Evolutionary conservation across 1,140 invertebrate genomes (phyloP), one percentile per base, ranked within the genome.

Genomic region (Drosophila nannoptera): DNA sequence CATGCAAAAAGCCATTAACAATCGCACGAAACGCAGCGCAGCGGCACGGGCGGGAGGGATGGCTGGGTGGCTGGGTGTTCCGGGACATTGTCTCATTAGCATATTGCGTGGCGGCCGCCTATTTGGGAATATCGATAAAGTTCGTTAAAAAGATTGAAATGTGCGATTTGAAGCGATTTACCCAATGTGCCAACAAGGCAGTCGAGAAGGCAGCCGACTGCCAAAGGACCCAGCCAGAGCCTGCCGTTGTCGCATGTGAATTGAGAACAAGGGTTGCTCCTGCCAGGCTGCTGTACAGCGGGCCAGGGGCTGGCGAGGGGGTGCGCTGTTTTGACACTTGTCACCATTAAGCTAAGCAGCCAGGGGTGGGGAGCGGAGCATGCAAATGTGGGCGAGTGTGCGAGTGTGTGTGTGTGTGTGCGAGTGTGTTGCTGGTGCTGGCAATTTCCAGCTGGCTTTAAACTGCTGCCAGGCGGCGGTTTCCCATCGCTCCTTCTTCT

Each of bases 141-240:
- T 86, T 86, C 82, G 81, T 81, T 86, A 87, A 81, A 86, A 87
- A 86, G 82, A 86, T 86, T 86, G 81, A 86, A 86, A 86, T 87
- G 77, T 82, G 77, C 82, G 81, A 86, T 86, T 86, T 81, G 75
- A 75, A 68, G 74, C 74, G 81, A 86, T 87, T 86, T 86, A 86
- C 58, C 62, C 48, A 29, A 40, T 60, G 64, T 60, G 61, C 11
- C 40, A 58, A 53, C 62, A 38, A 52, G 58, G 31, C 43, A 14
- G 40, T n/a, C 40, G 43, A 42, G 12, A 36, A 48, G 29, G 32
- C 31, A 16, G 4, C 4, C 9, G 58, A 42, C 55, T n/a, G 62
- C 45, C 35, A 31, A 22, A 22, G 49, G 5, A 38, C 7, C 7
- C 7, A 50, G 31, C 12, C 40, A n/a, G 48, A 6, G 31, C 22